Evolutionary conservation across 2,113 vertebrate genomes (phyloP).

Genomic region (Fulica atra): DNA sequence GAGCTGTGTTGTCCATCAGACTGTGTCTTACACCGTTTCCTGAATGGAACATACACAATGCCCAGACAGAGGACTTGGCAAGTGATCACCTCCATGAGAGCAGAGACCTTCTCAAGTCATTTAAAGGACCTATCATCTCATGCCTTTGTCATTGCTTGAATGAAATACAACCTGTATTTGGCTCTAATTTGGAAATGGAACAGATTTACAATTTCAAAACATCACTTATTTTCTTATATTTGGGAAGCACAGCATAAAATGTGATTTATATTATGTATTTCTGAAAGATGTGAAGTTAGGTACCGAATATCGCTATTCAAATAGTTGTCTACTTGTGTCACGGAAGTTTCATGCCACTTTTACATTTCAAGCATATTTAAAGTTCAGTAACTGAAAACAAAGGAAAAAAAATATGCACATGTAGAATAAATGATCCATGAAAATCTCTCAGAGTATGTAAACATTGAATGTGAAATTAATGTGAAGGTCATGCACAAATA

Average conservation of each 20-base stretch:
- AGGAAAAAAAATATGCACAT: constrained; percentile 63
- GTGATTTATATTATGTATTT: background rate
- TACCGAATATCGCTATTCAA: background rate
- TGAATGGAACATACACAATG: background rate
- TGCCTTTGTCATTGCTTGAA: background rate
- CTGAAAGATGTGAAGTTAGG: background rate
- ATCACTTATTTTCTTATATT: background rate
- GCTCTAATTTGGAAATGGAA: background rate
- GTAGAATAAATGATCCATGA: constrained; percentile 73
- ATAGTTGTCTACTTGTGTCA: constrained; percentile 69
- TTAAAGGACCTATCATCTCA: background rate
- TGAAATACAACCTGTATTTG: background rate
- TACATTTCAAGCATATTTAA: constrained; percentile 84
- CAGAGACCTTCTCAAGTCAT: background rate
- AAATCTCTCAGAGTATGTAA: constrained; percentile 52
- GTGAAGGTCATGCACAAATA: constrained; percentile 75
- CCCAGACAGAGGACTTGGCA: background rate
- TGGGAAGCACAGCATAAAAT: background rate
- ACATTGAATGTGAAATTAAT: constrained; percentile 67
- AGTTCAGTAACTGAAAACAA: constrained; percentile 79
- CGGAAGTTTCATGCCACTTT: constrained; percentile 84
- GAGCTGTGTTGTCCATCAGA: background rate
- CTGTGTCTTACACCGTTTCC: background rate
- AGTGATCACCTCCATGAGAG: background rate
- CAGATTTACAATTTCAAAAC: background rate